phyloP scores from a whole-genome alignment of 1,140 invertebrate genomes.

The Anastatus disparis region DNA sequence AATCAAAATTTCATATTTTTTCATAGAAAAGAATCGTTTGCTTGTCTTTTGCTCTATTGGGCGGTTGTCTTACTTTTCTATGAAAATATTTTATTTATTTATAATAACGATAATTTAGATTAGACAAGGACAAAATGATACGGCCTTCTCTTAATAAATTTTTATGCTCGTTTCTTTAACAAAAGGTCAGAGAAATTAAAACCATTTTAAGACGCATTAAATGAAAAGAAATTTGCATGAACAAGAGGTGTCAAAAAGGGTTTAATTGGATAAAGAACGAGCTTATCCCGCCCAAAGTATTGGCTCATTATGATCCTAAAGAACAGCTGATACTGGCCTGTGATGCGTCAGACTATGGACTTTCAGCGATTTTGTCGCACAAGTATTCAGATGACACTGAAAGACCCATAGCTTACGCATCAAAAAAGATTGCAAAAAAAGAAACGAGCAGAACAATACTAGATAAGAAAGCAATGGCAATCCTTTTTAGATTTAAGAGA shows the following conservation, averaged over 20 bases:
- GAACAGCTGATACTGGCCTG: conserved; percentile 39
- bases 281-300: conserved; percentile 27
- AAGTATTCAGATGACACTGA: neutral
- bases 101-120: too few species aligned
- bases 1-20: too few species aligned
- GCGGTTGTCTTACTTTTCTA: too few species aligned
- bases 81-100: too few species aligned
- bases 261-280: too few species aligned
- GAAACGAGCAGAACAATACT: neutral
- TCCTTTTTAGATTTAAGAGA: neutral
- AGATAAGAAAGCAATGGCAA: conserved; percentile 12
- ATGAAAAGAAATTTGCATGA: too few species aligned
- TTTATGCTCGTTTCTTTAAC: neutral
- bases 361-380: conserved; percentile 11
- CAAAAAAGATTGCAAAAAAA: neutral
- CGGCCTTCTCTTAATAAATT: too few species aligned
- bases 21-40: too few species aligned
- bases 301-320: conserved; percentile 46
- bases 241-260: too few species aligned
- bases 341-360: conserved; percentile 39
- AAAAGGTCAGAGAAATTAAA: neutral
- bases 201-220: too few species aligned
- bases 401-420: neutral
- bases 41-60: too few species aligned
- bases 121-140: too few species aligned